A percentile compares a stretch with the other conserved stretches of the same genome.
These are phyloP conservation scores for Neolamprologus cancellatus DNA, from an alignment of 2,113 vertebrate species.

Conservation along the genomic window DNA sequence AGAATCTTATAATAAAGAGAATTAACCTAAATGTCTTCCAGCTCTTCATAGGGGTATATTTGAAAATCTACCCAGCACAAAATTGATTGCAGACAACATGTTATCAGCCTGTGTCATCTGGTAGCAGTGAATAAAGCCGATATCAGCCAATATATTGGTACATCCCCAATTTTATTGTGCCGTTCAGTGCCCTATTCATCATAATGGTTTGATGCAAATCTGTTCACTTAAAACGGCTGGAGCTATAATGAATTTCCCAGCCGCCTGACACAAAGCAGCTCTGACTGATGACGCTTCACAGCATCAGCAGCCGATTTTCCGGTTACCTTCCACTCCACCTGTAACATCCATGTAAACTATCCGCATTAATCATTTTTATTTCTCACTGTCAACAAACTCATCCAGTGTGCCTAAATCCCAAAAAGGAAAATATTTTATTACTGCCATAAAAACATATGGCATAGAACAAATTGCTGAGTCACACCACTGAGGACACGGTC, in stretches of 20 bases:
- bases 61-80: not conserved
- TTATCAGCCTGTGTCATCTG: not conserved
- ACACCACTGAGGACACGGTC: not conserved
- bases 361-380: not conserved
- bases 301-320: not conserved
- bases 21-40: not conserved
- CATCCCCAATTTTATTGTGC: not conserved
- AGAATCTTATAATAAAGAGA: not conserved
- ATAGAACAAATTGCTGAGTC: not conserved
- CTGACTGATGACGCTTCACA: conserved; percentile 34
- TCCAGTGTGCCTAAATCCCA: not conserved
- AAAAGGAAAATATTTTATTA: not conserved
- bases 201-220: conserved; percentile 25
- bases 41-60: not conserved
- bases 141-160: not conserved
- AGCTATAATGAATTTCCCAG: conserved; percentile 32
- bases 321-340: not conserved
- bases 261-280: conserved; percentile 7
- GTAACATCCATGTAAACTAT: not conserved
- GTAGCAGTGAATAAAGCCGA: not conserved
- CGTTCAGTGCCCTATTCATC: conserved; percentile 6
- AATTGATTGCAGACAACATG: not conserved
- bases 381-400: not conserved
- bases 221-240: conserved; percentile 30
- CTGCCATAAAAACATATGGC: not conserved